phyloP scores from a whole-genome alignment of 2,113 vertebrate genomes.

The Lasiurus borealis region DNA sequence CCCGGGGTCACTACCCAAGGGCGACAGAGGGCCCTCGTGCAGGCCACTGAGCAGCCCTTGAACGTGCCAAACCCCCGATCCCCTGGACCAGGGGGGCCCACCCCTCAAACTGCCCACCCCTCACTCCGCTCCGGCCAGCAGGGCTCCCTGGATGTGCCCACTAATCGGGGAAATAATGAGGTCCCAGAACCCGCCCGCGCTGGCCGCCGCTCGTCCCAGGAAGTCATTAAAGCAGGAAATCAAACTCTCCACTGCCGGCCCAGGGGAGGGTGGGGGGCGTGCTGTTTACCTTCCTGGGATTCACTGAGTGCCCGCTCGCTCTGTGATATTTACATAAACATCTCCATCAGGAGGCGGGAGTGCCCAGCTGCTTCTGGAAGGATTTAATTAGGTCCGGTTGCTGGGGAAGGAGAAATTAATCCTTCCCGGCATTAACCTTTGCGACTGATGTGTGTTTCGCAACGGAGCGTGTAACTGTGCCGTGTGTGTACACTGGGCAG shows the following conservation, averaged over 20 bases:
- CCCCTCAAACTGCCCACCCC: neutral
- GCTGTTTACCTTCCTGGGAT: conserved; percentile 79
- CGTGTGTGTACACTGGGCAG: conserved; percentile 67
- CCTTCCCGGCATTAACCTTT: conserved; percentile 83
- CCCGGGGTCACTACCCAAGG: neutral
- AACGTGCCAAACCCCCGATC: neutral
- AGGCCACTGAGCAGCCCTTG: rapidly evolving
- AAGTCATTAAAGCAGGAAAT: conserved; percentile 83
- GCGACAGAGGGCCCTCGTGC: too few relatives aligned
- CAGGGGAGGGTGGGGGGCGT: neutral
- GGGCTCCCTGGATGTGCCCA: neutral
- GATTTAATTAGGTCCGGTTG: conserved; percentile 84
- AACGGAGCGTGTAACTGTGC: neutral
- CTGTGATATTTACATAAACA: conserved; percentile 89
- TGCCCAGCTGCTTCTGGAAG: conserved; percentile 86
- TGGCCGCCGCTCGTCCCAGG: conserved; percentile 75
- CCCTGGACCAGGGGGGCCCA: neutral
- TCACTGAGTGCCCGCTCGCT: conserved; percentile 83
- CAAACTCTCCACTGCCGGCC: conserved; percentile 83
- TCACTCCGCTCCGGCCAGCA: neutral
- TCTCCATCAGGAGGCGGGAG: conserved; percentile 79
- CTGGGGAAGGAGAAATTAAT: conserved; percentile 82
- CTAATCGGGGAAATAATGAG: conserved; percentile 80
- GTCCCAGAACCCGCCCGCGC: conserved; percentile 69
- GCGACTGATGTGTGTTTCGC: conserved; percentile 72